These are phyloP conservation scores for Chionis minor DNA, from an alignment of 2,113 vertebrate species.

Conservation along the genomic window DNA sequence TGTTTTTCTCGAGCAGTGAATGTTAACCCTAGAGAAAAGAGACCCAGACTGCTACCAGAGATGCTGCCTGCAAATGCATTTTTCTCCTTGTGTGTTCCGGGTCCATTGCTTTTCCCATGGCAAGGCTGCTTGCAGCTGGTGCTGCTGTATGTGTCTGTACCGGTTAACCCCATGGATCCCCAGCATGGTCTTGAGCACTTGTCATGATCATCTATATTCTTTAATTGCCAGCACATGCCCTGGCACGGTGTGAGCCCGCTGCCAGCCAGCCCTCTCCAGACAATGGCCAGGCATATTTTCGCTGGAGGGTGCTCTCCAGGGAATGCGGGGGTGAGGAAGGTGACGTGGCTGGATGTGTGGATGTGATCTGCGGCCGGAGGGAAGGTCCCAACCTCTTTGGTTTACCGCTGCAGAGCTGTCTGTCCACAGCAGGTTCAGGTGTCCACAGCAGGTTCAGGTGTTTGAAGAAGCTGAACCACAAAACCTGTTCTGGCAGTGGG, in stretches of 20 bases:
- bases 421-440: accelerated
- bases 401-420: not conserved
- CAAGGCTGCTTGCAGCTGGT: not conserved
- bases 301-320: not conserved
- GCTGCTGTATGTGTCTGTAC: not conserved
- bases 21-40: not conserved
- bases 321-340: accelerated
- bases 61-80: not conserved
- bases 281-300: not conserved
- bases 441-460: accelerated
- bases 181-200: not conserved
- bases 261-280: not conserved
- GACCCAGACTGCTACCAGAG: not conserved
- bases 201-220: not conserved
- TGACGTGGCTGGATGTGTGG: not conserved
- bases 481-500: not conserved
- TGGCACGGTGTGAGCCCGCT: accelerated
- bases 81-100: conserved; percentile 6
- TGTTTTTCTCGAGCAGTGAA: not conserved
- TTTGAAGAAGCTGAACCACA: not conserved
- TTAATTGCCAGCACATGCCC: not conserved
- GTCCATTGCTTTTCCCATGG: not conserved
- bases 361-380: accelerated
- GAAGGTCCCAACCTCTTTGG: not conserved
- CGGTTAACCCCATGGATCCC: not conserved